Conservation (phyloP, 2,113 vertebrate species). For the Platichthys flesus region DNA sequence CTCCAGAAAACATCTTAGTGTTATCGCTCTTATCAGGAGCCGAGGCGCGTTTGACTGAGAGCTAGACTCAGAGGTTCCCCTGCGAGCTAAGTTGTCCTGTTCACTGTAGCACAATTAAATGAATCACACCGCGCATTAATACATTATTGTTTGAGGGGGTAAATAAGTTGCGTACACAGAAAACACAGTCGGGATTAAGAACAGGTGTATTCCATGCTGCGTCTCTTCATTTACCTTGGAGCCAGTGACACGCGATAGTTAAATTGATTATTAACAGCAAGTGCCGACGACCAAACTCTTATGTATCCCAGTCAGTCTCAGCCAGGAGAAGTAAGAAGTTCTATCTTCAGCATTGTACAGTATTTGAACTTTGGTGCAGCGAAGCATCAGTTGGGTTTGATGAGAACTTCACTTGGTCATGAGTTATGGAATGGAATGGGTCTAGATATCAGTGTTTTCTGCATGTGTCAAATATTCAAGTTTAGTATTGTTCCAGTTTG, state of each 20-base stretch:
- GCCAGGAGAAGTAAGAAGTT: no score
- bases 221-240: neutral
- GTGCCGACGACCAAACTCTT: no score
- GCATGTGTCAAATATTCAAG: no score
- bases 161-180: neutral
- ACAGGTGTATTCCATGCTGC: neutral
- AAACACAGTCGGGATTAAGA: neutral
- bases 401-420: no score
- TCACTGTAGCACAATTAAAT: neutral
- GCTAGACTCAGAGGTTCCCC: neutral
- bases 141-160: neutral
- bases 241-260: neutral
- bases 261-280: no score
- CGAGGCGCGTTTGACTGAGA: neutral
- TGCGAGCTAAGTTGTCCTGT: neutral
- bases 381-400: no score
- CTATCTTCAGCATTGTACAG: neutral
- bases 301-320: no score
- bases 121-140: neutral
- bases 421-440: no score
- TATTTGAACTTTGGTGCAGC: no score
- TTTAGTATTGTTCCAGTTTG: no score
- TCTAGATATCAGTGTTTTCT: no score
- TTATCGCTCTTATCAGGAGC: no score
- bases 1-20: constrained; percentile 2